Conservation (phyloP, 2,113 vertebrate genomes). For the Lagopus muta region DNA sequence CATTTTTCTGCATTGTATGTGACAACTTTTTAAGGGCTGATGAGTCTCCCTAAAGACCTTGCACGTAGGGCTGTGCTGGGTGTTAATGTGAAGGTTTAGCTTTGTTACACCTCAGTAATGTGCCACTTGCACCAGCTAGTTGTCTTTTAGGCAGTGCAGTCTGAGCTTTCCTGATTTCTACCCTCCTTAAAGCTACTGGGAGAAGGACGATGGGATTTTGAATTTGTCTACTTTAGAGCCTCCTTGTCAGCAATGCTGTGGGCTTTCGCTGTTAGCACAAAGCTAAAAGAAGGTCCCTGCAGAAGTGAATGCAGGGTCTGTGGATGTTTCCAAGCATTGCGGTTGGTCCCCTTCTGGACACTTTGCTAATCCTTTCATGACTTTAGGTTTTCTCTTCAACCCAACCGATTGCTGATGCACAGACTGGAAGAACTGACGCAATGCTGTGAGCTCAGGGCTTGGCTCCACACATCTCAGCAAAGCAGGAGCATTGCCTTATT, state of each 20-base stretch:
- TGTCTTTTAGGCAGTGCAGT: background rate
- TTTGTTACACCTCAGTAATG: background rate
- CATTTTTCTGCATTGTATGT: background rate
- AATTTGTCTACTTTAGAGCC: background rate
- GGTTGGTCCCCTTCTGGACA: accelerated
- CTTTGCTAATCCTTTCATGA: background rate
- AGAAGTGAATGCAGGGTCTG: background rate
- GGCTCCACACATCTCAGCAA: accelerated
- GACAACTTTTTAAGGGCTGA: background rate
- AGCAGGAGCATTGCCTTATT: background rate
- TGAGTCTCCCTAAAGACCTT: background rate
- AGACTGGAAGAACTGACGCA: background rate
- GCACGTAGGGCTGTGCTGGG: background rate
- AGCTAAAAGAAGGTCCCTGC: background rate
- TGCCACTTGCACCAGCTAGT: background rate
- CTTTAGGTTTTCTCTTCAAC: background rate
- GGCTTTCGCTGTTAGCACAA: background rate
- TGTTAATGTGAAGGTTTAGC: background rate
- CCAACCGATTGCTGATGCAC: background rate
- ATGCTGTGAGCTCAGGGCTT: background rate
- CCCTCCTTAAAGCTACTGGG: background rate
- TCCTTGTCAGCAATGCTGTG: background rate
- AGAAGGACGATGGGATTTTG: background rate
- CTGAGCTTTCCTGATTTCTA: background rate
- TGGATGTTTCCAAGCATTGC: accelerated